Evolutionary conservation across 2,888 invertebrate species (phyloP), one percentile per base, ranked within the genome.

Genomic region (Pammene fasciana): DNA sequence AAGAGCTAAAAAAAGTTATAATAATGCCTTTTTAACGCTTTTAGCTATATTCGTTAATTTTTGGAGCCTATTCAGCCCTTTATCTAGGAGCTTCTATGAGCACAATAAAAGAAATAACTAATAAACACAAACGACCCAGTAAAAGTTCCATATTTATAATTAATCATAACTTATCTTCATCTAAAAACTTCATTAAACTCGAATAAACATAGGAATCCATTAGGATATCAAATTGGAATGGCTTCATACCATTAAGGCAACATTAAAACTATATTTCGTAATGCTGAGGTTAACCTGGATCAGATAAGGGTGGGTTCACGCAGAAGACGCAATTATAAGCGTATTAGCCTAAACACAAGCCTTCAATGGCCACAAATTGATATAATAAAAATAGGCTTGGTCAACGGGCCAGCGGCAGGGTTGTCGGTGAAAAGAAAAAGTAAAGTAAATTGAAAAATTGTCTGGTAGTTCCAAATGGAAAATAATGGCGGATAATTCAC

Each of bases 331-430:
- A 89, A 92, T 92, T 92, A 92, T 92, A 91, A 91, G 90, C 86
- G 85, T 87, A 92, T 92, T 92, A 92, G 87, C 78, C 85, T 88
- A 91, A 86, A 91, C 72, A 89, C 85, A 84, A 85, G 87, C 86
- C 86, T 89, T 84, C 87, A 92, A 92, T 92, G 90, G 87, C 82
- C 90, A 86, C 88, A 92, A 92, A 92, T 92, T 92, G 91, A 92
- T 92, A 92, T 92, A 92, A 92, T 92, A 92, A 92, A 92, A 91
- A 86, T 86, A 83, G 87, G 73, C 82, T 81, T 82, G 82, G 86
- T 85, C 85, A 83, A 81, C 82, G 76, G 80, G 79, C 77, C 26
- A 26, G 26, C 66, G 74, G 70, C 72, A 72, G 71, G 71, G 71
- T 67, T 79, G 78, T 48, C 60, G 46, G 11, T 26, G 26, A 26